These are phyloP conservation scores for Crambe crambe DNA, from an alignment of 37 sponge, comb jelly and placozoan genomes.

Conservation along the genomic window DNA sequence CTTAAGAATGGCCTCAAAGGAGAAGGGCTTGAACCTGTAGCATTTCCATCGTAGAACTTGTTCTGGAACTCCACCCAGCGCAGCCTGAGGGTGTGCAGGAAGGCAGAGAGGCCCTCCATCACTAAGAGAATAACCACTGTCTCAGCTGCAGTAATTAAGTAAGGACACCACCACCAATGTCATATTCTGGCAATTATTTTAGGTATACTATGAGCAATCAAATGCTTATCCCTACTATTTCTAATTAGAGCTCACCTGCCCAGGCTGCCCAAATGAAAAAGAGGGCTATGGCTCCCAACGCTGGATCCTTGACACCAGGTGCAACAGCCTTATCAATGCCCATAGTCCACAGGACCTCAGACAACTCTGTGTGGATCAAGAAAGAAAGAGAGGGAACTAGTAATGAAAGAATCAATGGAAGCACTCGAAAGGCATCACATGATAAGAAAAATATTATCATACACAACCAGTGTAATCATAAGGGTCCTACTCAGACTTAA, in stretches of 20 bases:
- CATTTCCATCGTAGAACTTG: constrained; percentile 98
- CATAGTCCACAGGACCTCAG: constrained; percentile 94
- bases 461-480: not conserved
- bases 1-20: constrained; percentile 80
- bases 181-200: not conserved
- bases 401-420: too few relatives aligned
- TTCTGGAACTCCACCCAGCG: constrained; percentile 99
- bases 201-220: too few relatives aligned
- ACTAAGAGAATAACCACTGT: constrained; percentile 93
- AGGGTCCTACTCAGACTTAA: too few relatives aligned
- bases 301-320: not conserved
- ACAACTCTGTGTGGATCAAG: constrained; percentile 66
- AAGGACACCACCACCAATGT: too few relatives aligned
- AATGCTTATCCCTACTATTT: too few relatives aligned
- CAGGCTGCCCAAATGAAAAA: constrained; percentile 81
- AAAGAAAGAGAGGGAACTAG: not conserved
- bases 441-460: too few relatives aligned
- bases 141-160: constrained; percentile 69
- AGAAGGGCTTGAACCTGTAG: constrained; percentile 94
- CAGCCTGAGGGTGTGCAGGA: constrained; percentile 97
- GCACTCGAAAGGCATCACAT: not conserved
- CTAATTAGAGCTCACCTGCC: constrained; percentile 96
- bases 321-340: not conserved
- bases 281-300: constrained; percentile 52
- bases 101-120: constrained; percentile 99